A percentile compares a stretch with the other conserved stretches of the same genome.
These are phyloP conservation scores for Bombyx huttoni DNA, from an alignment of 2,888 invertebrate genomes.

Conservation along the genomic window DNA sequence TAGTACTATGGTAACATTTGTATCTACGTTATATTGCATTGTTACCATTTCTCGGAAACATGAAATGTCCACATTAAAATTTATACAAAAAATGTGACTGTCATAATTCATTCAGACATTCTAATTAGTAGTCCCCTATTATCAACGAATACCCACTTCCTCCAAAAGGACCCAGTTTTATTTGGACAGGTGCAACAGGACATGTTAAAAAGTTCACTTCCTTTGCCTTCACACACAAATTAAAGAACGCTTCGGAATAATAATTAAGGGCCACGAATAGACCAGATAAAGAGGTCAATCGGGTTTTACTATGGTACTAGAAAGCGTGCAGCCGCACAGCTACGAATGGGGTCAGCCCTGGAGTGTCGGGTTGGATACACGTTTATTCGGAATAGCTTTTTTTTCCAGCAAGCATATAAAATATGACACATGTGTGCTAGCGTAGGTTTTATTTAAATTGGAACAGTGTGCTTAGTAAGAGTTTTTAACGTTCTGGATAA, in stretches of 20 bases:
- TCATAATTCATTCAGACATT: neutral
- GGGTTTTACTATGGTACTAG: neutral
- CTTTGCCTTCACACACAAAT: slow-evolving; percentile 55
- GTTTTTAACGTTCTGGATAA: no score
- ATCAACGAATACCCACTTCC: neutral
- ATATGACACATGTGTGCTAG: neutral
- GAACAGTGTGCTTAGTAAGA: no score
- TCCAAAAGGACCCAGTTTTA: slow-evolving; percentile 5
- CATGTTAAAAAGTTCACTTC: slow-evolving; percentile 45
- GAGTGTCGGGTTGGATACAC: no score
- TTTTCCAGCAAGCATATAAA: no score
- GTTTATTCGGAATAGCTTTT: no score
- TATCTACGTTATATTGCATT: no score
- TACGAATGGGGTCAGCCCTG: no score
- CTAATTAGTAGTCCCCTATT: neutral
- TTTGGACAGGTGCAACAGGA: slow-evolving; percentile 25
- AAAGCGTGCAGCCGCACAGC: neutral
- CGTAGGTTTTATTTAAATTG: neutral
- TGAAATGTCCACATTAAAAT: neutral
- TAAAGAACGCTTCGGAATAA: slow-evolving; percentile 48
- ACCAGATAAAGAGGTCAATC: neutral
- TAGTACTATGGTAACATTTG: no score
- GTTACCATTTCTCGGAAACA: neutral
- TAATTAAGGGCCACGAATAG: slow-evolving; percentile 29
- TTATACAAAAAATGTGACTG: neutral